Conservation (phyloP, 2,113 vertebrate species). For the Sisor rabdophorus region DNA sequence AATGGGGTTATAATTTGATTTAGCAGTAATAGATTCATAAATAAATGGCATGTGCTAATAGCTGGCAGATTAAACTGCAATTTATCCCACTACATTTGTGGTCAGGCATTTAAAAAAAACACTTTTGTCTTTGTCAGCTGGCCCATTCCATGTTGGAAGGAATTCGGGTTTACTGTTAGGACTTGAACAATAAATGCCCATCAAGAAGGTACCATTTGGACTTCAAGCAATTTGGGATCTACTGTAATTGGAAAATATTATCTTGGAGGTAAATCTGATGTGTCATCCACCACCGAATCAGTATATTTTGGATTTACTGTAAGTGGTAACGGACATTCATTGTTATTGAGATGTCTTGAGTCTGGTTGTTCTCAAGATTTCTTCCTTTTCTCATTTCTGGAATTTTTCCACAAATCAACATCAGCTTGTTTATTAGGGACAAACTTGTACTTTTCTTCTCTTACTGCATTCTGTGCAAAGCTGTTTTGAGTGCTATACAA, state of each 20-base stretch:
- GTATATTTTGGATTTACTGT: not conserved
- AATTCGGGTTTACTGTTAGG: too few relatives aligned
- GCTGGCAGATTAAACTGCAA: slow-evolving; percentile 16
- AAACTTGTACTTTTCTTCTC: too few relatives aligned
- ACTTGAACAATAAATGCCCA: too few relatives aligned
- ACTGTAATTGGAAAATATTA: not conserved
- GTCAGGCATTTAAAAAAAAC: slow-evolving; percentile 34
- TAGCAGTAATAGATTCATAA: not conserved
- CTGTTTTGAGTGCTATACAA: too few relatives aligned
- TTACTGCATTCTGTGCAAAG: too few relatives aligned
- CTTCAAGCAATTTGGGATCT: not conserved
- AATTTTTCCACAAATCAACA: too few relatives aligned
- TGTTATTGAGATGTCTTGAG: too few relatives aligned
- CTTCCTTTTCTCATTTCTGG: too few relatives aligned
- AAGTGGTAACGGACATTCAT: too few relatives aligned
- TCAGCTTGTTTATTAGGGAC: too few relatives aligned
- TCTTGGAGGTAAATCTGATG: not conserved
- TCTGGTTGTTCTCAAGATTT: too few relatives aligned
- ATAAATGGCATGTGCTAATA: not conserved
- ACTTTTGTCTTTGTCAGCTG: slow-evolving; percentile 40
- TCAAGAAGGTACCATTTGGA: too few relatives aligned
- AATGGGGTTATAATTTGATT: not conserved
- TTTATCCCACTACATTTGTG: slow-evolving; percentile 25
- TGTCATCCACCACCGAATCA: not conserved
- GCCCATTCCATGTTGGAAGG: slow-evolving; percentile 16